Evolutionary conservation across 2,888 invertebrate genomes (phyloP), one percentile per base, ranked within the genome.

Genomic region (Nomada hirtipes): DNA sequence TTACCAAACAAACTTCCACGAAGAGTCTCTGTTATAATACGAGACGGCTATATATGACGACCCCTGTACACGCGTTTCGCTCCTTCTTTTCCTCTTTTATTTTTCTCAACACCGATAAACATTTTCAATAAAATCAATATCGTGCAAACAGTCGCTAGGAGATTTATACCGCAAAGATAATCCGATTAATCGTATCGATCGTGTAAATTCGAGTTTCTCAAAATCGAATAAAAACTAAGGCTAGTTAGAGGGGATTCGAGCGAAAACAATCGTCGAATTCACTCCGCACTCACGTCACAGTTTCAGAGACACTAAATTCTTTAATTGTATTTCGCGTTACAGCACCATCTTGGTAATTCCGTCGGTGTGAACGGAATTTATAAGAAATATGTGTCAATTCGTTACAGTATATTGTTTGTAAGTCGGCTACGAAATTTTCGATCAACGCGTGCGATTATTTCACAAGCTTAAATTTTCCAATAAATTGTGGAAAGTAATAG

Each of bases 71-170:
- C 26, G 44, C 72, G 11, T 36, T 52, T 83, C 57, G 57, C 42
- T 76, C 52, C 52, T 52, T 29, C 68, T 53, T 61, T 82, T n/a
- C 3, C n/a, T 10, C 11, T n/a, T 36, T 36, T 60, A 2, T 11
- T 20, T 50, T 18, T 23, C 23, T 26, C 23, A 89, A 88, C 86
- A 82, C 61, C 76, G 79, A 87, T 90, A 88, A 88, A 88, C 81
- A 83, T 90, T 67, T 36, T 88, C 67, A 82, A 90, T 90, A 86
- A 89, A 88, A 85, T 86, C 70, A 88, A 87, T 90, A 76, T 80
- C 84, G 72, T 81, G 81, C 80, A 81, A 87, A 87, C 77, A 87
- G 65, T 76, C 60, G 52, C n/a, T 69, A 71, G 42, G 23, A 67
- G 67, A 61, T 75, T 75, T 61, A 76, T 71, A 74, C 23, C 68